These are phyloP conservation scores for Bombus sylvicola DNA, from an alignment of 1,140 invertebrate genomes.

Conservation along the genomic window DNA sequence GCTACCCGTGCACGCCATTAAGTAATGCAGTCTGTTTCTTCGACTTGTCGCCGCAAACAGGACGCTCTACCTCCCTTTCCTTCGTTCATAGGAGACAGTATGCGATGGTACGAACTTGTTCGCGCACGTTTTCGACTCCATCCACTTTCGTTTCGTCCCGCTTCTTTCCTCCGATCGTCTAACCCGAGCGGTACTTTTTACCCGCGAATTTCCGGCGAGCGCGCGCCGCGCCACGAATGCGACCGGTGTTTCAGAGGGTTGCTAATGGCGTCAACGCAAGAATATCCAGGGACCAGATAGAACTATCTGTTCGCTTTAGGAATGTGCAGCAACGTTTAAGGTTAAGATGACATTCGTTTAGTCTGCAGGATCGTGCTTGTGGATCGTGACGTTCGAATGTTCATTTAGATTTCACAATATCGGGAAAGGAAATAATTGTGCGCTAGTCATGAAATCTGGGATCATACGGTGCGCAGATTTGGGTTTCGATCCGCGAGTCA, in stretches of 20 bases:
- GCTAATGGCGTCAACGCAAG: conserved; percentile 73
- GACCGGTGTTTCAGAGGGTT: conserved; percentile 61
- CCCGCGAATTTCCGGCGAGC: conserved; percentile 59
- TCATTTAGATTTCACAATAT: neutral
- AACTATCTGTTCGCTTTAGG: conserved; percentile 46
- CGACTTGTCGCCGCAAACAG: conserved; percentile 68
- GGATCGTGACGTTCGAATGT: neutral
- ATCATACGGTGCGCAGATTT: neutral
- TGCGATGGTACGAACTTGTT: conserved; percentile 55
- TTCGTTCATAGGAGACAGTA: conserved; percentile 19
- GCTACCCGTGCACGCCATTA: conserved; percentile 72
- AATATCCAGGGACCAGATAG: conserved; percentile 61
- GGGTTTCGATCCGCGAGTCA: neutral
- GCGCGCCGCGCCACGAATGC: conserved; percentile 58
- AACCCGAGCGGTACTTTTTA: conserved; percentile 60
- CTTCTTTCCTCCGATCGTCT: conserved; percentile 37
- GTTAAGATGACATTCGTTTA: neutral
- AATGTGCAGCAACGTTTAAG: conserved; percentile 54
- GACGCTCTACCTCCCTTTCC: neutral
- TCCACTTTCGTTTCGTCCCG: conserved; percentile 8
- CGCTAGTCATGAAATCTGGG: neutral
- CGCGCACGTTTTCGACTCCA: conserved; percentile 53
- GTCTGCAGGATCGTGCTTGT: neutral
- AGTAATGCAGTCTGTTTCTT: conserved; percentile 77
- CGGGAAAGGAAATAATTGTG: neutral